Conservation (phyloP, 2,797 vertebrate genomes). For the Craterocephalus amniculus region DNA sequence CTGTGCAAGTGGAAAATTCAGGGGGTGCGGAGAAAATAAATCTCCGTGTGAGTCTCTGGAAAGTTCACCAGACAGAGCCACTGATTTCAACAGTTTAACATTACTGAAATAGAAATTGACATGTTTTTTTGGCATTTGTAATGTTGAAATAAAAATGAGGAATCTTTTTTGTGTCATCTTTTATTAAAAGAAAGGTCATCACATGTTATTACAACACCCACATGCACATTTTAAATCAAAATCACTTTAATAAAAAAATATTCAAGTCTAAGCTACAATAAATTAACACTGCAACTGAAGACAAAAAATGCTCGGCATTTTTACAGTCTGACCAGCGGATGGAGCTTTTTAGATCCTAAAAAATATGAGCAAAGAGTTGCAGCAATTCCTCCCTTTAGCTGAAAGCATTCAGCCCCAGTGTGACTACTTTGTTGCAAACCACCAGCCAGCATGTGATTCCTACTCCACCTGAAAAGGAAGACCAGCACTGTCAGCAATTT, state of each 20-base stretch:
- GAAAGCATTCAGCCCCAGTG: slow-evolving; percentile 88
- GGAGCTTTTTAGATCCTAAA: neutral
- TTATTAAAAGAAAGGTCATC: slow-evolving; percentile 42
- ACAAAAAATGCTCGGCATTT: slow-evolving; percentile 32
- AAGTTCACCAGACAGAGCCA: slow-evolving; percentile 30
- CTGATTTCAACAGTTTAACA: neutral
- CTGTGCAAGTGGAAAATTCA: neutral
- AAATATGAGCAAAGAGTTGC: slow-evolving; percentile 9
- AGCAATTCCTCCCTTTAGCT: slow-evolving; percentile 84
- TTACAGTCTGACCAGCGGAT: slow-evolving; percentile 5
- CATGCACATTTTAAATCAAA: slow-evolving; percentile 31
- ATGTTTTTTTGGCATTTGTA: slow-evolving; percentile 1
- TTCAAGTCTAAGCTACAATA: slow-evolving; percentile 9
- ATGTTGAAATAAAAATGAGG: slow-evolving; percentile 12
- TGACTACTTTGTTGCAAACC: slow-evolving; percentile 97
- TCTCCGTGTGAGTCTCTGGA: slow-evolving; percentile 11
- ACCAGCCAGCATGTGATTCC: slow-evolving; percentile 98
- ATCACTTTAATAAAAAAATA: slow-evolving; percentile 8
- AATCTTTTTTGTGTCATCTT: slow-evolving; percentile 9
- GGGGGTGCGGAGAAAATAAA: neutral
- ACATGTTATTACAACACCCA: slow-evolving; percentile 10
- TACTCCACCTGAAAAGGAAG: slow-evolving; percentile 88
- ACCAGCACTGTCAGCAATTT: slow-evolving; percentile 21
- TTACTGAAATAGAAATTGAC: neutral
- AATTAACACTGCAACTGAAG: slow-evolving; percentile 9